Conservation (phyloP, 2,888 invertebrate genomes). For the Autographa gamma region DNA sequence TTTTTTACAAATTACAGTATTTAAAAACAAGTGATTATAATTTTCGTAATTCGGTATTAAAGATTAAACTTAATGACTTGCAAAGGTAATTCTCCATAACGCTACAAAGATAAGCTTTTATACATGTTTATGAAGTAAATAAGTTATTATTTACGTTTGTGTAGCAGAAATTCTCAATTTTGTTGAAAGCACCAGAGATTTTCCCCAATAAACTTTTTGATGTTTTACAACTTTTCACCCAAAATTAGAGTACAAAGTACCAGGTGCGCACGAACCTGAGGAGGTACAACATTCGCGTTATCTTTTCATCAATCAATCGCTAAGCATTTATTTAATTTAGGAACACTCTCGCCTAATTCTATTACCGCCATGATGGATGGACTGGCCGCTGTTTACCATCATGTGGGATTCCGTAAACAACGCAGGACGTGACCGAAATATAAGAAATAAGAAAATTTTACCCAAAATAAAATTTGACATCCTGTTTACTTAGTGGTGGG, state of each 20-base stretch:
- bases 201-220: neutral
- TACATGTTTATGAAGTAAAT: neutral
- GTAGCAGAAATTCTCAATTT: neutral
- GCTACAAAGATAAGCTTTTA: neutral
- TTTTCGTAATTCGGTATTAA: neutral
- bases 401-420: slow-evolving; percentile 49
- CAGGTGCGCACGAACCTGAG: slow-evolving; percentile 23
- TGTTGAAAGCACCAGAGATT: neutral
- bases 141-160: neutral
- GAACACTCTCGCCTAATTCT: slow-evolving; percentile 66
- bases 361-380: slow-evolving; percentile 69
- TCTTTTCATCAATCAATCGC: slow-evolving; percentile 69
- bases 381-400: slow-evolving; percentile 36
- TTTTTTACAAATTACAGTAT: neutral
- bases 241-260: slow-evolving; percentile 5
- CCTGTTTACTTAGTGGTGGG: slow-evolving; percentile 13
- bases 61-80: neutral
- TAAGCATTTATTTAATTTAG: slow-evolving; percentile 73
- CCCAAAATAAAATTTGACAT: slow-evolving; percentile 32
- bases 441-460: slow-evolving; percentile 28
- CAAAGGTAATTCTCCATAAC: neutral
- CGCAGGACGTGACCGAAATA: slow-evolving; percentile 34
- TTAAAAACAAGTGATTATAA: neutral
- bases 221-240: neutral
- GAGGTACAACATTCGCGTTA: slow-evolving; percentile 12